These are phyloP conservation scores for Cochlearius cochlearius DNA, from an alignment of 2,113 vertebrate genomes.

Conservation along the genomic window DNA sequence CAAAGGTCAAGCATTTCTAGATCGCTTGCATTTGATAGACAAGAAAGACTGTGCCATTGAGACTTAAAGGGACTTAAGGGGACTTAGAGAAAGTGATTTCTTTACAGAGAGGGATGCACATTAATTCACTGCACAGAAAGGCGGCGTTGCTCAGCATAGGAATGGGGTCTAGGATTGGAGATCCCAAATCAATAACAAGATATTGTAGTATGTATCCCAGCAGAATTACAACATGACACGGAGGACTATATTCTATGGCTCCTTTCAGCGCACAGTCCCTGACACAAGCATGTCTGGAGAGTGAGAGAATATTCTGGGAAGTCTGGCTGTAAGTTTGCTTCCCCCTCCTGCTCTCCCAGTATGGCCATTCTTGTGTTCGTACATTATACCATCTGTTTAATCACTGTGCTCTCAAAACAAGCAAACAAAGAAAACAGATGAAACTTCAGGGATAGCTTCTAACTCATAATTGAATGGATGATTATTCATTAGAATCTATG, in stretches of 20 bases:
- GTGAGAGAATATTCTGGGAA: not conserved
- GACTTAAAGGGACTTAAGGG: not conserved
- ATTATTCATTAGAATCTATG: constrained; percentile 54
- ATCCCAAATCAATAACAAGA: not conserved
- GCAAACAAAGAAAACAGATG: constrained; percentile 46
- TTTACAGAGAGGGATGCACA: not conserved
- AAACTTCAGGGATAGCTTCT: constrained; percentile 52
- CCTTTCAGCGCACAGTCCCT: not conserved
- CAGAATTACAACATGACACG: not conserved
- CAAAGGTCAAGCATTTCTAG: not conserved
- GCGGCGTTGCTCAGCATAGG: not conserved
- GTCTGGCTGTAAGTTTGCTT: not conserved
- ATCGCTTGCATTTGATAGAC: not conserved
- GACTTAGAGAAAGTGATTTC: not conserved
- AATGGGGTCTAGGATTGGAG: not conserved
- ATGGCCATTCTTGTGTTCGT: not conserved
- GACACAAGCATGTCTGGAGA: not conserved
- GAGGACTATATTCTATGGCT: not conserved
- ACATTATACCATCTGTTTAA: not conserved
- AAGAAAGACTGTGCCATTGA: not conserved
- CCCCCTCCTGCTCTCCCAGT: not conserved
- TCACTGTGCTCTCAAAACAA: not conserved
- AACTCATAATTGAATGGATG: constrained; percentile 52
- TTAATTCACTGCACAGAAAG: not conserved
- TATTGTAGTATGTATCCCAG: not conserved